These are phyloP conservation scores for zebrafish (Danio rerio) DNA, from an alignment of 2,113 vertebrate species.

Conservation along the genomic window GRCz12tu NC_133186.1:5267501-5268000, in stretches of 20 bases:
- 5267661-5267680: slow-evolving; percentile 33
- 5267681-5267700: slow-evolving; percentile 11
- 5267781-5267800: slow-evolving; percentile 30
- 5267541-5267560: slow-evolving; percentile 55
- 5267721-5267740: background rate
- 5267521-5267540: slow-evolving; percentile 17
- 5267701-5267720: background rate
- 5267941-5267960: background rate
- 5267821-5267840: background rate
- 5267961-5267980: background rate
- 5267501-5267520: slow-evolving; percentile 8
- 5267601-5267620: slow-evolving; percentile 44
- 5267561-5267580: slow-evolving; percentile 58
- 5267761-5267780: slow-evolving; percentile 36
- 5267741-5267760: slow-evolving; percentile 40
- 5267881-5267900: background rate
- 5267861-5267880: slow-evolving; percentile 28
- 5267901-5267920: background rate
- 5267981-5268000: background rate
- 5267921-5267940: background rate
- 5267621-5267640: slow-evolving; percentile 38
- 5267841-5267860: slow-evolving; percentile 2
- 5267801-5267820: slow-evolving; percentile 31
- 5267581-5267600: slow-evolving; percentile 50
- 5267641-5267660: slow-evolving; percentile 10